These are phyloP conservation scores for Aurelia aurita complex sp. Pacific DNA, from an alignment of 30 jellyfish, hydroid and myxozoan genomes.

Conservation along the genomic window DNA sequence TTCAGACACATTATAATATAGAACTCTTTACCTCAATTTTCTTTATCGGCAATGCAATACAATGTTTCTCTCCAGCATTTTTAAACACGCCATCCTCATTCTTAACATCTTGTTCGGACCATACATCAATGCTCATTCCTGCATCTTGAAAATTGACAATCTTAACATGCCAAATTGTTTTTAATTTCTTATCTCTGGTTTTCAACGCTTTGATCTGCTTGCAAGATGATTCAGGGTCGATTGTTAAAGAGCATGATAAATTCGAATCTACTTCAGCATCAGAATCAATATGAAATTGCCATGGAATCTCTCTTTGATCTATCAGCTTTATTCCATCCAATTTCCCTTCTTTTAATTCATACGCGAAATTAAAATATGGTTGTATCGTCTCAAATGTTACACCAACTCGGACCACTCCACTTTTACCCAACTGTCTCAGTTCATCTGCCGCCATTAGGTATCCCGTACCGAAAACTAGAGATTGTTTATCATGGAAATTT, in stretches of 20 bases:
- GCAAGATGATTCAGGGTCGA: conserved; percentile 50
- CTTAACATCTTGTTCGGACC: conserved; percentile 53
- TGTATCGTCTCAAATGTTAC: conserved; percentile 44
- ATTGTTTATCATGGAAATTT: conserved; percentile 48
- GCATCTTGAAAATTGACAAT: conserved; percentile 39
- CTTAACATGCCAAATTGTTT: conserved; percentile 46
- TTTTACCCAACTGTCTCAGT: conserved; percentile 21
- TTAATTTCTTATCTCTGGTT: conserved; percentile 31
- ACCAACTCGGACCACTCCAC: conserved; percentile 61
- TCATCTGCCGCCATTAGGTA: conserved; percentile 48
- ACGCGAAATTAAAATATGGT: conserved; percentile 71
- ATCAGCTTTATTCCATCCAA: conserved; percentile 22
- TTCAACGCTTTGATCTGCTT: conserved; percentile 57
- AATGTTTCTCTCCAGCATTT: conserved; percentile 44
- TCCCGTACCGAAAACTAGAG: conserved; percentile 62
- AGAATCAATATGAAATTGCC: conserved; percentile 22
- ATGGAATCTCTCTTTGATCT: conserved; percentile 67
- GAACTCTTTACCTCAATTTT: conserved; percentile 18
- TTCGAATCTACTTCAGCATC: neutral
- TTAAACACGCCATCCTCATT: conserved; percentile 33
- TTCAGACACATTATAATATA: too few species aligned
- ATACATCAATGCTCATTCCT: conserved; percentile 52
- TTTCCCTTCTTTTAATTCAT: conserved; percentile 22
- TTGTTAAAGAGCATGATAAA: conserved; percentile 22
- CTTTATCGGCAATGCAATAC: conserved; percentile 38